phyloP scores from a whole-genome alignment of 2,888 invertebrate species.

The Nemoura dubitans region DNA sequence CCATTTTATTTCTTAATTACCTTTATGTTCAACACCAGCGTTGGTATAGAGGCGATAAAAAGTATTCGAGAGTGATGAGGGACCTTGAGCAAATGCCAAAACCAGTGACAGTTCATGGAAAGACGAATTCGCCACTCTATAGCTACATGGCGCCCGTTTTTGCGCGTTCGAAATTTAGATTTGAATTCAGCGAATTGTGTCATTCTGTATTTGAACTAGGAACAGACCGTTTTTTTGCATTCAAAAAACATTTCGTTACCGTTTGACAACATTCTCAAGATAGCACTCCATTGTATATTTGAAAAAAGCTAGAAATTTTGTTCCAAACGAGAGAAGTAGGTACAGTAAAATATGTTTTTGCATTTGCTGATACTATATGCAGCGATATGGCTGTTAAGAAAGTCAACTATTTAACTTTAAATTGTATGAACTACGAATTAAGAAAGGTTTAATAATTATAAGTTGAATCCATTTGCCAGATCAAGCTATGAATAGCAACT shows the following conservation, averaged over 20 bases:
- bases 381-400: too few relatives aligned
- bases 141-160: constrained; percentile 26
- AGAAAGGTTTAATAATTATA: too few relatives aligned
- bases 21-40: not conserved
- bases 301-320: too few relatives aligned
- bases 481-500: too few relatives aligned
- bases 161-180: not conserved
- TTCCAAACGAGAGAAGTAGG: too few relatives aligned
- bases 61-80: not conserved
- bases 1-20: not conserved
- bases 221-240: not conserved
- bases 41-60: not conserved
- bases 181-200: not conserved
- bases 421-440: too few relatives aligned
- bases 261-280: too few relatives aligned
- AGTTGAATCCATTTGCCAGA: too few relatives aligned
- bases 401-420: too few relatives aligned
- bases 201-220: not conserved
- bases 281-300: too few relatives aligned
- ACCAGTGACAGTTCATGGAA: constrained; percentile 42
- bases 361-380: too few relatives aligned
- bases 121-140: constrained; percentile 41
- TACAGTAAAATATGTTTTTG: too few relatives aligned
- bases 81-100: constrained; percentile 47
- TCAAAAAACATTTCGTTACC: not conserved